phyloP scores from a whole-genome alignment of 2,888 invertebrate species.

The Tetragonula carbonaria region DNA sequence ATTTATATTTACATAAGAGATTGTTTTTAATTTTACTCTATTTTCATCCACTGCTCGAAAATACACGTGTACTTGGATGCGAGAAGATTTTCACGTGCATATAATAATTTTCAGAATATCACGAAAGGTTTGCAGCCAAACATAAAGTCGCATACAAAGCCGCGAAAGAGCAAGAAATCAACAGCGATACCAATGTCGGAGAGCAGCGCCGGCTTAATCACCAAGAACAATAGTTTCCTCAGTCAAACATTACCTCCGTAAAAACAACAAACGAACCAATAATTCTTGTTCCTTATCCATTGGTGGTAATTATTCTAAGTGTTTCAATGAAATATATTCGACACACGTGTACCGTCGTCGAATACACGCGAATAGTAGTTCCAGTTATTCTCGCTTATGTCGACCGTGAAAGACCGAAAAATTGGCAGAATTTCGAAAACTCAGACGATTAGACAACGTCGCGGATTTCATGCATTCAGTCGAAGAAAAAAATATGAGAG shows the following conservation, averaged over 20 bases:
- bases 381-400: not conserved
- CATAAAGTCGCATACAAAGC: constrained; percentile 83
- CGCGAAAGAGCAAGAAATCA: constrained; percentile 84
- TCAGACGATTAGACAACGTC: not conserved
- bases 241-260: constrained; percentile 77
- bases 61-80: not conserved
- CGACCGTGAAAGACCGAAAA: no score
- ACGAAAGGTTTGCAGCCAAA: constrained; percentile 84
- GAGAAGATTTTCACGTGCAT: no score
- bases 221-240: constrained; percentile 82
- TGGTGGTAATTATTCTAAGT: constrained; percentile 62
- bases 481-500: no score
- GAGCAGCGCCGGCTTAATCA: constrained; percentile 84
- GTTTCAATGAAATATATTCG: constrained; percentile 43
- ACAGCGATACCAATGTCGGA: constrained; percentile 85
- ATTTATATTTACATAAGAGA: no score
- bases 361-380: not conserved
- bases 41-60: not conserved
- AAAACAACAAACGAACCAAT: not conserved
- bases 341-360: not conserved
- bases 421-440: no score
- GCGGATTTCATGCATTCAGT: no score
- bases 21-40: not conserved
- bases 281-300: constrained; percentile 35
- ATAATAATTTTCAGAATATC: constrained; percentile 82